Base-by-base conservation (phyloP, 2,113 vertebrate species). In the Cyphomyrus plagiostoma region DNA sequence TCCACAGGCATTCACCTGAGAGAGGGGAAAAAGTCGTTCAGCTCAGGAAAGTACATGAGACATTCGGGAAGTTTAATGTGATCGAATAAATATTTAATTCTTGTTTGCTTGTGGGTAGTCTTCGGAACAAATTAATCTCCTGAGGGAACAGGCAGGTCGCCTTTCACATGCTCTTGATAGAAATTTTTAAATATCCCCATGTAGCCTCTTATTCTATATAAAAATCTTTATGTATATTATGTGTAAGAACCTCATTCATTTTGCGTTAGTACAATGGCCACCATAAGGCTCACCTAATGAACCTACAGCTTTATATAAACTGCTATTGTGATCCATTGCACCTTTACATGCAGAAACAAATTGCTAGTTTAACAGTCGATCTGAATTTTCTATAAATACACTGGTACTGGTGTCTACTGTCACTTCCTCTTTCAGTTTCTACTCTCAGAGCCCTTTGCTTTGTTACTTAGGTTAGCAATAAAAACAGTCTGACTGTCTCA, bases 401-500 rank as follows among this genome's bases (percentile, higher is more conserved):
- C 50, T 17, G 50, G n/a, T 53, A 11, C 85, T 87, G 21, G 26
- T 39, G 17, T 87, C 50, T 52, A 87, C 19, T 30, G 50, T 87
- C 4, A 13, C 45, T 46, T 45, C 8, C 53, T 56, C 26, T 21
- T 13, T 30, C 6, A 7, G 48, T 23, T n/a, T 26, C 11, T 21
- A 49, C 46, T 23, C 46, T 48, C 3, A 15, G 48, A 53, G 45
- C 9, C 50, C 26, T 17, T 26, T 56, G 7, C 39, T 88, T 49
- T 91, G 89, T 92, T 93, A 92, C 83, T 91, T 86, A 87, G 90
- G 90, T 90, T 89, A 91, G 52, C 88, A 92, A 90, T 86, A 87
- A 90, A 89, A 91, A 91, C 77, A 19, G 70, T 92, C 46, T 89
- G 89, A 83, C 90, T 90, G 39, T 92, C 90, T 90, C 89, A 56